These are phyloP conservation scores for Blera fallax DNA, from an alignment of 2,888 invertebrate species.

Conservation along the genomic window DNA sequence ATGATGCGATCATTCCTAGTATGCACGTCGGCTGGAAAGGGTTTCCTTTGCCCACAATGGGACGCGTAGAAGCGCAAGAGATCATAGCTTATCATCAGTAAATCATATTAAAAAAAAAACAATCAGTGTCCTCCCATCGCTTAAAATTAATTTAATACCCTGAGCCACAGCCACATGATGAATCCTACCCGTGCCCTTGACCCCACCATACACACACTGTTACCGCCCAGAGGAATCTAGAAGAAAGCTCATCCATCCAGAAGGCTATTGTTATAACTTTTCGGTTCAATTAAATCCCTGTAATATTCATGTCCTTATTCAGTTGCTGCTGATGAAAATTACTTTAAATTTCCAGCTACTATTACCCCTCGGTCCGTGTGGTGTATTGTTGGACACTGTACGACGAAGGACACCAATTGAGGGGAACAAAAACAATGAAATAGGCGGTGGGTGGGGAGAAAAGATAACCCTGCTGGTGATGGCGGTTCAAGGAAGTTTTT, in stretches of 20 bases:
- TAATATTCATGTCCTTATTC: constrained; percentile 71
- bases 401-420: constrained; percentile 37
- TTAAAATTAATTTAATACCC: constrained; percentile 3
- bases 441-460: constrained; percentile 13
- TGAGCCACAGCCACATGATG: neutral
- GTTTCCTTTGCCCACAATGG: too few species aligned
- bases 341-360: constrained; percentile 57
- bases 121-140: neutral
- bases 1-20: too few species aligned
- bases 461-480: constrained; percentile 35
- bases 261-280: constrained; percentile 69
- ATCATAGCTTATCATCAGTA: too few species aligned
- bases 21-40: too few species aligned
- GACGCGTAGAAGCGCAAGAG: too few species aligned
- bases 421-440: constrained; percentile 41
- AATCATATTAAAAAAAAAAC: neutral
- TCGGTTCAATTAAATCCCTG: constrained; percentile 70
- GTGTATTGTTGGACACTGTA: constrained; percentile 28
- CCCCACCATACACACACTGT: neutral
- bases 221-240: neutral
- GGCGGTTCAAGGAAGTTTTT: constrained; percentile 53
- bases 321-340: constrained; percentile 59
- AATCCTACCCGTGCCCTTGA: constrained; percentile 10
- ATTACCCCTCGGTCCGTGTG: neutral
- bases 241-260: constrained; percentile 53